A percentile compares a stretch with the other conserved stretches of the same genome.
These are phyloP conservation scores for Diploscapter pachys DNA, from an alignment of 1,140 invertebrate genomes.

Conservation along the genomic window DNA sequence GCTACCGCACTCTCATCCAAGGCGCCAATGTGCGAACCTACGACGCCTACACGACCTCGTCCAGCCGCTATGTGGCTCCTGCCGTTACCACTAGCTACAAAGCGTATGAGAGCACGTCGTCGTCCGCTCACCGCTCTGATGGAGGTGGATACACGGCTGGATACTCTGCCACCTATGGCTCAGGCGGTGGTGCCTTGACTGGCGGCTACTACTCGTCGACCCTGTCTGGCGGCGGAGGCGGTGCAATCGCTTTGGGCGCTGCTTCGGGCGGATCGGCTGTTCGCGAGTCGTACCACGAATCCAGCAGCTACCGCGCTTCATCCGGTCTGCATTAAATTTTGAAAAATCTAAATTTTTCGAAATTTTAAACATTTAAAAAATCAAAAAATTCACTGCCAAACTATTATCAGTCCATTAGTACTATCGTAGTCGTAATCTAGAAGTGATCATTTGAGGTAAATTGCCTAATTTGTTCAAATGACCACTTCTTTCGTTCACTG, in stretches of 20 bases:
- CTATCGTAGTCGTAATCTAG: no score
- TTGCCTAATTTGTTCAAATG: no score
- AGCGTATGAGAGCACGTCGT: slow-evolving; percentile 2
- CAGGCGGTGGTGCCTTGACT: slow-evolving; percentile 13
- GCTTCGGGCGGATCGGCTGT: slow-evolving; percentile 2
- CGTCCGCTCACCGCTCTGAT: neutral
- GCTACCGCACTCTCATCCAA: slow-evolving; percentile 9
- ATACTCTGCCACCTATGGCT: neutral
- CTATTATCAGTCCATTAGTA: no score
- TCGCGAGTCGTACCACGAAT: neutral
- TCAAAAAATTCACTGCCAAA: no score
- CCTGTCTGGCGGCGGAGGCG: neutral
- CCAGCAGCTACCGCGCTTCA: no score
- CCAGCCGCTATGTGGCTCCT: neutral
- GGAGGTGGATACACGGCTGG: slow-evolving; percentile 9
- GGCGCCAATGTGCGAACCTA: slow-evolving; percentile 16
- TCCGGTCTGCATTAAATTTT: no score
- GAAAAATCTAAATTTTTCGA: no score
- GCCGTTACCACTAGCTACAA: neutral
- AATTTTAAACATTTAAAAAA: no score
- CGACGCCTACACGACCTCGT: neutral
- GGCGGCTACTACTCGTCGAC: neutral
- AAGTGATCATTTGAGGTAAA: no score
- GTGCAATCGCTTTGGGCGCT: neutral
- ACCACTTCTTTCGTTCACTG: no score